Percentiles rank a stretch among this genome's conserved stretches.
Evolutionary conservation across 1,140 invertebrate genomes (phyloP).

Genomic region (Brachionus paranguensis): DNA sequence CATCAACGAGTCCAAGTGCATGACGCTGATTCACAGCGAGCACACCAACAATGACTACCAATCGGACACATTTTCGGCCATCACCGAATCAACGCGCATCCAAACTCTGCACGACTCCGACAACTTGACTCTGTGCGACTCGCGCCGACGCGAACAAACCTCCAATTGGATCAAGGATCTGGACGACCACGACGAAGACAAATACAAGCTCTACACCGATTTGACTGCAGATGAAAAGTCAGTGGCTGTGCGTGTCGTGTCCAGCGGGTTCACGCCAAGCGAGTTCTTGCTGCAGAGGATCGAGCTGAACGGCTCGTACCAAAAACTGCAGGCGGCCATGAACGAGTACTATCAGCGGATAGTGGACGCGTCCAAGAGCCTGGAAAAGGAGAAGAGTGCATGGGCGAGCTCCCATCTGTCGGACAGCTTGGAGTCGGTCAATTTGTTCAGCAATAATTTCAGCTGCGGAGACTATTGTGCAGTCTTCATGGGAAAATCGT

Average conservation of each 20-base stretch:
- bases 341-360: constrained; percentile 26
- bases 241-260: not conserved
- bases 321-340: not conserved
- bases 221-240: not conserved
- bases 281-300: not conserved
- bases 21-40: constrained; percentile 6
- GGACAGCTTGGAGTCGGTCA: not conserved
- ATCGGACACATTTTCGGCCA: constrained; percentile 10
- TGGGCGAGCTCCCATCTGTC: not conserved
- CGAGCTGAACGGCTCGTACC: not conserved
- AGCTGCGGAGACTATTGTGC: not conserved
- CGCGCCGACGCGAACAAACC: not conserved
- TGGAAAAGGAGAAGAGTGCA: not conserved
- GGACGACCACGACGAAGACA: constrained; percentile 1
- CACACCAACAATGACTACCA: constrained; percentile 3
- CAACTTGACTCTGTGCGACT: constrained; percentile 7
- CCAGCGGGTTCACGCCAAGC: not conserved
- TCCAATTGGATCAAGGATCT: constrained; percentile 32
- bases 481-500: not conserved
- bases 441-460: not conserved
- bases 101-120: constrained; percentile 4
- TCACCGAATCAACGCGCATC: constrained; percentile 33
- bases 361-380: not conserved
- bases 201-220: not conserved
- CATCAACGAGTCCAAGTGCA: not conserved